A percentile compares a stretch with the other conserved stretches of the same genome.
phyloP scores from a whole-genome alignment of 1,140 invertebrate genomes.

The Drosophila pseudoobscura region DNA sequence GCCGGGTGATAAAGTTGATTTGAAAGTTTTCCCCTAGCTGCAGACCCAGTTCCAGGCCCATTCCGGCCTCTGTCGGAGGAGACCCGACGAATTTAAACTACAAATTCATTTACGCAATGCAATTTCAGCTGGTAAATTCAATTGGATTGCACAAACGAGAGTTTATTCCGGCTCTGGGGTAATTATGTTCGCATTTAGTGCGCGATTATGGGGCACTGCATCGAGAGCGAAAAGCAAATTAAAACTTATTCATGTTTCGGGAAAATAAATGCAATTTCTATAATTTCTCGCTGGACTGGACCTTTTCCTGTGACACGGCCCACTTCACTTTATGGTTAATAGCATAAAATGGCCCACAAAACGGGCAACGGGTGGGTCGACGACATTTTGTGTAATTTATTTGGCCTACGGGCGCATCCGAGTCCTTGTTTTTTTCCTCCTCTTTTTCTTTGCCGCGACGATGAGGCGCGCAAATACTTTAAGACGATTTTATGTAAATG shows the following conservation, averaged over 20 bases:
- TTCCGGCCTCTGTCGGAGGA: too few relatives aligned
- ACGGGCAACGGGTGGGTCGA: slow-evolving; percentile 42
- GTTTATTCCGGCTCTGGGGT: slow-evolving; percentile 49
- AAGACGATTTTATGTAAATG: slow-evolving; percentile 82
- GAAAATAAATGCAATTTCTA: slow-evolving; percentile 60
- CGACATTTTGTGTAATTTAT: slow-evolving; percentile 78
- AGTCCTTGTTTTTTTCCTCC: slow-evolving; percentile 19
- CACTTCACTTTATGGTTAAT: slow-evolving; percentile 59
- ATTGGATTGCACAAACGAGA: slow-evolving; percentile 59
- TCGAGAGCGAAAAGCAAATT: slow-evolving; percentile 50
- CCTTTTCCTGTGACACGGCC: slow-evolving; percentile 18
- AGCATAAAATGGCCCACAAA: slow-evolving; percentile 76
- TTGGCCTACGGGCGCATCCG: slow-evolving; percentile 70
- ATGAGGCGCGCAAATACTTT: slow-evolving; percentile 79
- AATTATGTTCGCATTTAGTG: slow-evolving; percentile 66
- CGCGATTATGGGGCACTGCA: slow-evolving; percentile 41
- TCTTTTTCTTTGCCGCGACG: slow-evolving; percentile 33
- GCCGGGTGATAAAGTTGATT: slow-evolving; percentile 57
- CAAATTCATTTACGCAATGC: slow-evolving; percentile 72
- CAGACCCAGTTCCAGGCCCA: neutral
- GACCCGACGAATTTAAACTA: slow-evolving; percentile 63
- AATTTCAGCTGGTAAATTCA: slow-evolving; percentile 67
- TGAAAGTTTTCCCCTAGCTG: slow-evolving; percentile 58
- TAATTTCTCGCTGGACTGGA: slow-evolving; percentile 21
- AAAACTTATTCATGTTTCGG: slow-evolving; percentile 61